phyloP scores from a whole-genome alignment of 2,888 invertebrate species.

The Caenorhabditis sp. region DNA sequence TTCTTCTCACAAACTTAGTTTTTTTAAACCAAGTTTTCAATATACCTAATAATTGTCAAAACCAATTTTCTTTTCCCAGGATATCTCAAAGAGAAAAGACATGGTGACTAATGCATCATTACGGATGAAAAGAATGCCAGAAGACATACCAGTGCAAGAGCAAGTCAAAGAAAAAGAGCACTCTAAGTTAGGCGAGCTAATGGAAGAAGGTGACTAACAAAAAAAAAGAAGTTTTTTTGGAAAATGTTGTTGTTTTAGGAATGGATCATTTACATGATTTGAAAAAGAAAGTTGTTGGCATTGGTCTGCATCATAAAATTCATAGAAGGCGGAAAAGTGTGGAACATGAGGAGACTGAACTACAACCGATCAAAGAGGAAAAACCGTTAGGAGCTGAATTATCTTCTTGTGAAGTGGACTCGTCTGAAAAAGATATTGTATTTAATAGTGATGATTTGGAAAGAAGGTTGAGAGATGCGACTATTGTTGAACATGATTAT shows the following conservation, averaged over 20 bases:
- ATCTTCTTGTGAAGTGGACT: conserved; percentile 8
- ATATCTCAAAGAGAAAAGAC: conserved; percentile 35
- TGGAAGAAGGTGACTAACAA: conserved; percentile 36
- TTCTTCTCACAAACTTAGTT: no score
- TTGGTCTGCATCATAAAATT: conserved; percentile 43
- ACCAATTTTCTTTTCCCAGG: conserved; percentile 1
- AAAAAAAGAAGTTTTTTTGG: not conserved
- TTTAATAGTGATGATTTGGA: conserved; percentile 37
- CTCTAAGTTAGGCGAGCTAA: conserved; percentile 47
- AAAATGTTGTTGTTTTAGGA: conserved; percentile 22
- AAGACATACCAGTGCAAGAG: conserved; percentile 68
- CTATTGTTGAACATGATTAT: conserved; percentile 32
- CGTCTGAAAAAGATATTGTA: conserved; percentile 12
- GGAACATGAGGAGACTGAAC: conserved; percentile 35
- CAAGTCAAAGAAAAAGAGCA: conserved; percentile 50
- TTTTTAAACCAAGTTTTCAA: no score
- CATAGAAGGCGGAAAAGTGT: conserved; percentile 43
- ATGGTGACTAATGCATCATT: conserved; percentile 99
- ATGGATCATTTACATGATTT: conserved; percentile 53
- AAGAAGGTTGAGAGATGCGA: conserved; percentile 24
- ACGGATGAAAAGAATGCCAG: conserved; percentile 91
- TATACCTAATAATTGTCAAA: no score
- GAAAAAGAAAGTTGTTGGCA: conserved; percentile 42
- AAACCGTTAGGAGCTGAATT: conserved; percentile 8
- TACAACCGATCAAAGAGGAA: conserved; percentile 38